Evolutionary conservation across 2,797 vertebrate genomes (phyloP), one percentile per base, ranked within the genome.

Genomic region (Dryobates pubescens): DNA sequence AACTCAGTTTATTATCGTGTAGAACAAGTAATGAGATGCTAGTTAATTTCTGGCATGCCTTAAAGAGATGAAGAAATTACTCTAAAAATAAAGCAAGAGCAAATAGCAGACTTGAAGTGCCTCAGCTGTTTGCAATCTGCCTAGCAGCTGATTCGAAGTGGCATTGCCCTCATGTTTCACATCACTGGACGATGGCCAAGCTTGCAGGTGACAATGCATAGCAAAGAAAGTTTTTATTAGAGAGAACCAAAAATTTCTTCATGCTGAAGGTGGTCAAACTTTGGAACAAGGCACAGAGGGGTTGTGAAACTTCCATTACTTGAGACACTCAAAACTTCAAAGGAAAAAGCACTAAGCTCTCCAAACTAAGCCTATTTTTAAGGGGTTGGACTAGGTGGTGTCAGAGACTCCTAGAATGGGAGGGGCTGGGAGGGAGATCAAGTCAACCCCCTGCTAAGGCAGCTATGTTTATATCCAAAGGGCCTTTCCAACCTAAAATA

Each of bases 31-130:
- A 84, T 77, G 29, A 92, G 89, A 90, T 68, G 13, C 86, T 51
- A 72, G 65, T 51, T 95, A 86, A 91, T 92, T 95, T 86, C 71
- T 84, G 61, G 32, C 86, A 92, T 86, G 90, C 91, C 64, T 93
- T 88, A 94, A 95, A 95, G 83, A 96, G 93, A 79, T 51, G 8
- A 92, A 82, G 51, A 83, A 88, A 90, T 93, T 61, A 71, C 20
- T 75, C 78, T 81, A 93, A 92, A 95, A 92, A 93, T 92, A 95
- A 92, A 88, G 13, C 27, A 57, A 76, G 49, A 89, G 47, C 57
- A 90, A 82, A 91, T 77, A 70, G 80, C 87, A 87, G 22, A 65
- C 75, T 56, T 69, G 36, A 87, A 77, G 7, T 30, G n/a, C 32
- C 41, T 30, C 70, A 65, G 23, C 51, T 72, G 30, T 76, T 88